Evolutionary conservation across 1,140 invertebrate genomes (phyloP), one percentile per base, ranked within the genome.

Genomic region (Lineus longissimus): DNA sequence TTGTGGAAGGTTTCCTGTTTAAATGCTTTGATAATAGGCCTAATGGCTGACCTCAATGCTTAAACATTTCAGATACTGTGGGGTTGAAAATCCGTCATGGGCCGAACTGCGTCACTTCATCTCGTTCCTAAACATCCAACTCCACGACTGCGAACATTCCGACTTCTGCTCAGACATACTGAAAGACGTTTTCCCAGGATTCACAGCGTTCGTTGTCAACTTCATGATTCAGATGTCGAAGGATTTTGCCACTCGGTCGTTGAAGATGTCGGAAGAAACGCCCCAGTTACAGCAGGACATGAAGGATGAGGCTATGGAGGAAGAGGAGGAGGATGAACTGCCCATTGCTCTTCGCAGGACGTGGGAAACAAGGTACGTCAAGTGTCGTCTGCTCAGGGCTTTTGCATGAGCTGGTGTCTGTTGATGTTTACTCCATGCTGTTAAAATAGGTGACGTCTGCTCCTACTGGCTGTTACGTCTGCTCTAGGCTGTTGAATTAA

Each of bases 181-280:
- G n/a, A 67, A 62, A 33, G 67, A 72, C 25, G 77, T 76, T 66
- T 63, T 80, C 11, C 77, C 77, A 17, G 76, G 75, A 51, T 79
- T 78, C 63, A 25, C 62, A 15, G 40, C 66, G 31, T 79, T 78
- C 71, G 77, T 79, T n/a, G 61, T 79, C 1, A 65, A 64, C 9
- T 79, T 78, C 58, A 70, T 76, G 27, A 73, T 79, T 13, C 70
- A 73, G 45, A 79, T 79, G 77, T 76, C 77, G 29, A 68, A 79
- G 75, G 77, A 78, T 56, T 78, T 79, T 71, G 70, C 77, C 0
- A 79, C 77, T 0, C 55, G 77, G 23, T 79, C 77, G 19, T 58
- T 79, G 43, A 68, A 72, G 9, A 74, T 79, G 60, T 73, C 71
- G 67, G 77, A 79, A 60, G 75, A 79, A 54, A 69, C 75, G 0